Base-by-base conservation (phyloP, 2,113 vertebrate genomes). In the Enhydra lutris region DNA sequence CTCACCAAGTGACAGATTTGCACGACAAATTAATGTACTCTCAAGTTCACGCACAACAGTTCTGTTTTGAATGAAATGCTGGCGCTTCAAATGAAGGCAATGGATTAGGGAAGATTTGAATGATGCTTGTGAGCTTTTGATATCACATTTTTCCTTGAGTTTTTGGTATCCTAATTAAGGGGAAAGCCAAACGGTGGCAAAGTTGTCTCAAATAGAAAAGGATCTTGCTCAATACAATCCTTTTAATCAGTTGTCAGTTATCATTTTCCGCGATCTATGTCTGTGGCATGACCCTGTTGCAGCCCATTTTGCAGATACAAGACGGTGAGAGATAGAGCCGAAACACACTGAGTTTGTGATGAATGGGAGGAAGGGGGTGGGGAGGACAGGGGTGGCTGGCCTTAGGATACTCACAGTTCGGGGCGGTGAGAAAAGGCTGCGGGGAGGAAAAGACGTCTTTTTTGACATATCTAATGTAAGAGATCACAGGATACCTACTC, bases 61-160 rank as follows among this genome's bases (percentile, higher is more conserved):
- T 7, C 61, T 12, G 13, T 26, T 82, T 47, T 87, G 21, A 83
- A 52, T 7, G 26, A 95, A 45, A 52, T 20, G 59, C 42, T 82
- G n/a, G 61, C 45, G 93, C 92, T 93, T 92, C 89, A 79, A 81
- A 39, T 18, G 39, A 96, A 59, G 93, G 50, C 1, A 4, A 13
- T 45, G 36, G 55, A 26, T 79, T 21, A 34, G 80, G 89, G 83
- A 76, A 81, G 90, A 57, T 47, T 8, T 86, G 67, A 57, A 39
- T n/a, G 23, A 57, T 9, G 29, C 4, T 87, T 15, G 0, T 4
- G 11, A 78, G 78, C 47, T 57, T 89, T 45, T 78, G 61, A 42
- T 15, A 10, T 24, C 50, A 39, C 26, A 4, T 74, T 52, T 85
- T 61, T 36, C 24, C 50, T 69, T 29, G 65, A 69, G 15, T 59